Evolutionary conservation across 2,888 invertebrate species (phyloP).

Genomic region (Invenusta paracnida): DNA sequence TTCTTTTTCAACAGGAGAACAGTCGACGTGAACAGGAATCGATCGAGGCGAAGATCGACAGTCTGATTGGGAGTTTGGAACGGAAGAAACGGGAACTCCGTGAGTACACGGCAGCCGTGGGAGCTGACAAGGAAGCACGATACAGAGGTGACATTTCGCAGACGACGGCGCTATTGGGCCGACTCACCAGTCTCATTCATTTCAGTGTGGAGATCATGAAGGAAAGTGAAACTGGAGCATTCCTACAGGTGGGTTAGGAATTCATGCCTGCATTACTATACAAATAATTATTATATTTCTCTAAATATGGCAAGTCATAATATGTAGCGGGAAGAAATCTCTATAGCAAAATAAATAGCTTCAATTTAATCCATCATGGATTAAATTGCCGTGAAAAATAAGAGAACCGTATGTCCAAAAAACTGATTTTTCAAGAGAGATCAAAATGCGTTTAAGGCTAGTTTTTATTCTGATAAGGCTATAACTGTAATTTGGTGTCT

Average conservation of each 20-base stretch:
- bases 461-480: too few relatives aligned
- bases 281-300: too few relatives aligned
- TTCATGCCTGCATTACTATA: too few relatives aligned
- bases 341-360: too few relatives aligned
- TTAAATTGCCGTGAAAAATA: too few relatives aligned
- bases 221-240: constrained; percentile 89
- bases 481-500: too few relatives aligned
- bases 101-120: neutral
- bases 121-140: neutral
- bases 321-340: too few relatives aligned
- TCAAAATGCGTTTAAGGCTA: too few relatives aligned
- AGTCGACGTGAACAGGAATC: constrained; percentile 16
- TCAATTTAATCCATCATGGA: too few relatives aligned
- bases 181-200: constrained; percentile 68
- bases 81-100: neutral
- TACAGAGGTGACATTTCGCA: neutral
- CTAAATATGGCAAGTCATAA: too few relatives aligned
- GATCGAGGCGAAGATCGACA: neutral
- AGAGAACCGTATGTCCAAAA: too few relatives aligned
- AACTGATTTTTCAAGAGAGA: too few relatives aligned
- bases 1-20: neutral
- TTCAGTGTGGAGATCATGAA: constrained; percentile 96
- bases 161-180: neutral
- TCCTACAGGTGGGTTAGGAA: constrained; percentile 96
- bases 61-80: neutral